Percentiles rank a stretch among this genome's conserved stretches.
These are phyloP conservation scores for Meloidogyne floridensis DNA, from an alignment of 1,140 invertebrate genomes.

Conservation along the genomic window DNA sequence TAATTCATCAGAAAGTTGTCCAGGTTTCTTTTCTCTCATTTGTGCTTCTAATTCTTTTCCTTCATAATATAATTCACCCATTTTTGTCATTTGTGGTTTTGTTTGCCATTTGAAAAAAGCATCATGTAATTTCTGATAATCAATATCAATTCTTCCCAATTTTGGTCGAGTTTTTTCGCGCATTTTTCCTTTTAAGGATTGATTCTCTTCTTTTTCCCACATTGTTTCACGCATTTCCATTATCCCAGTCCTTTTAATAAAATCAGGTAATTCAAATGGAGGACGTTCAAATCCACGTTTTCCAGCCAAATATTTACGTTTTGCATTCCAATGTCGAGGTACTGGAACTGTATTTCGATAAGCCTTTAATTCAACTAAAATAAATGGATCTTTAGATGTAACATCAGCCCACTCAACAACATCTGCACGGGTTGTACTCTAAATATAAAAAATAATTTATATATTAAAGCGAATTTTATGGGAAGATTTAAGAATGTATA, in stretches of 20 bases:
- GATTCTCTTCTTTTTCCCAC: slow-evolving; percentile 87
- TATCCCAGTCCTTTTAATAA: slow-evolving; percentile 97
- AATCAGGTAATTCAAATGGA: slow-evolving; percentile 96
- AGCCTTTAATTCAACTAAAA: slow-evolving; percentile 89
- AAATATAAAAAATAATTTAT: slow-evolving; percentile 21
- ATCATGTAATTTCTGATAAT: slow-evolving; percentile 98
- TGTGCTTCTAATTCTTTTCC: slow-evolving; percentile 99
- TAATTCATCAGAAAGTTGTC: slow-evolving; percentile 91
- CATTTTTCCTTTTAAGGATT: slow-evolving; percentile 97
- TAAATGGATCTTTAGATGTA: slow-evolving; percentile 90
- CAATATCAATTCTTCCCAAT: slow-evolving; percentile 98
- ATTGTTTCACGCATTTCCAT: slow-evolving; percentile 98
- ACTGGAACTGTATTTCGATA: slow-evolving; percentile 88
- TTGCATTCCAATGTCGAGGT: slow-evolving; percentile 98
- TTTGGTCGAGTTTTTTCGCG: slow-evolving; percentile 92
- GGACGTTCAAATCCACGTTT: slow-evolving; percentile 98
- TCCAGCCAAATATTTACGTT: slow-evolving; percentile 90
- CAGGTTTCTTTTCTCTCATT: slow-evolving; percentile 96
- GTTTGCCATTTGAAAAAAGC: slow-evolving; percentile 99
- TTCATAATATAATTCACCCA: slow-evolving; percentile 98
- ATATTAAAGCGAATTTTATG: too few relatives aligned
- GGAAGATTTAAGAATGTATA: too few relatives aligned
- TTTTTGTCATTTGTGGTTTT: slow-evolving; percentile 96
- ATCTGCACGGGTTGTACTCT: slow-evolving; percentile 77
- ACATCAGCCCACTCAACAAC: slow-evolving; percentile 99